These are phyloP conservation scores for Oscheius sp. DNA, from an alignment of 2,888 invertebrate species.

Conservation along the genomic window DNA sequence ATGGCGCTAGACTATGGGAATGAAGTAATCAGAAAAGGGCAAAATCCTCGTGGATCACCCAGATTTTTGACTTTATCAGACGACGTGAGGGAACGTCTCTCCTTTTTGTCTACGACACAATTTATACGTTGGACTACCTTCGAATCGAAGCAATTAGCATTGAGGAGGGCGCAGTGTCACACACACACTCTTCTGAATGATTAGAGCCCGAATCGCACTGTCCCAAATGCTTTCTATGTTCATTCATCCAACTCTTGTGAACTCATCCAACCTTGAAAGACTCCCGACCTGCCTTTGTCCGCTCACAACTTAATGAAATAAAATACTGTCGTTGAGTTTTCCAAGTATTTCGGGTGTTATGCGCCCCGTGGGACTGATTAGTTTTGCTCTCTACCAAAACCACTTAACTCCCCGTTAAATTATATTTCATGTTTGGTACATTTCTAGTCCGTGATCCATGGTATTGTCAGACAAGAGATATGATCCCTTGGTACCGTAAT, in stretches of 20 bases:
- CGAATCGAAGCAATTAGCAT: constrained; percentile 38
- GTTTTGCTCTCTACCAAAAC: too few relatives aligned
- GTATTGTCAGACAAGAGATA: too few relatives aligned
- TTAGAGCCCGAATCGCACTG: constrained; percentile 34
- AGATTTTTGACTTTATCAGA: constrained; percentile 11
- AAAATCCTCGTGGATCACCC: neutral
- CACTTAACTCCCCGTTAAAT: too few relatives aligned
- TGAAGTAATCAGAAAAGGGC: neutral
- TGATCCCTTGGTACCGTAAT: too few relatives aligned
- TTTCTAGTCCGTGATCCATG: too few relatives aligned
- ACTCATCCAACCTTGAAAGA: constrained; percentile 1
- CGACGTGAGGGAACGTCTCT: neutral
- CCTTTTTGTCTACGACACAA: constrained; percentile 21
- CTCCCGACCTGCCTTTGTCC: neutral
- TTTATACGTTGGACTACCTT: constrained; percentile 32
- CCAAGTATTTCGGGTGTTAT: too few relatives aligned
- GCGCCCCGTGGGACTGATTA: too few relatives aligned
- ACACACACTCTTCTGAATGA: constrained; percentile 35
- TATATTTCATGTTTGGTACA: too few relatives aligned
- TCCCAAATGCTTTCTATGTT: constrained; percentile 26
- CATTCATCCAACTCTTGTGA: constrained; percentile 32
- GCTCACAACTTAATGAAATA: neutral
- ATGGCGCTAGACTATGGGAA: neutral
- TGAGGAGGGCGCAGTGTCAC: constrained; percentile 36
- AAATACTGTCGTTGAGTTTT: too few relatives aligned